Base-by-base conservation (phyloP, 2,113 vertebrate species). In the Bucco capensis region DNA sequence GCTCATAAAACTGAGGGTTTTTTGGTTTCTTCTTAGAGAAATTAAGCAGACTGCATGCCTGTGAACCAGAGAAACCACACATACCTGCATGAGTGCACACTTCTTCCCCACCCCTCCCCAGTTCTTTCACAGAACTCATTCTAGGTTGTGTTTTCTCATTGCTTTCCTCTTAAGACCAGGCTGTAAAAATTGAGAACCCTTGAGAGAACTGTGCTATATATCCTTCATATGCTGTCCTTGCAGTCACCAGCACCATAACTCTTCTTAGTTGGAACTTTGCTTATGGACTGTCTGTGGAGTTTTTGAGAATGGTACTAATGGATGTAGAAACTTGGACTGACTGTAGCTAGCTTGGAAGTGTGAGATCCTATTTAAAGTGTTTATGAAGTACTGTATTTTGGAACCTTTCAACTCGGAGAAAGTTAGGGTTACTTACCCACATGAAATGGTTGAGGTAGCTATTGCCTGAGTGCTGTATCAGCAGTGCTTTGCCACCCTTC, bases 281-380 rank as follows among this genome's bases (percentile, higher is more conserved):
- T 61, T 44, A 15, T 37, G 6, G 6, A 21, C 7, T 21, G 0
- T 40, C 28, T 31, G n/a, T 31, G 18, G 23, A 11, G 0, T 7
- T 66, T 64, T 53, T 42, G 51, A 50, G 70, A 54, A 19, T 1
- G 9, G 8, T 28, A 6, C 51, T 27, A 3, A 15, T 40, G 49
- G 18, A 30, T 44, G 12, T 30, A 42, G 67, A 78, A 92, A 56
- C 19, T 44, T 0, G 0, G 13, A 6, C 24, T 42, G 23, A 21
- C 30, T 35, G 77, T 53, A 28, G 86, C 31, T 13, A 50, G 19
- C 42, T 73, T 33, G 25, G 33, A 61, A 61, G 27, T 31, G 76
- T 19, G 16, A 58, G 7, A 23, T 90, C 17, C 49, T 60, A 1
- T n/a, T 47, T 66, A 1, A 38, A 25, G 14, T 4, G 9, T 46